Base-by-base conservation (phyloP, 2,888 invertebrate genomes). In the Philhelius pedissequus region DNA sequence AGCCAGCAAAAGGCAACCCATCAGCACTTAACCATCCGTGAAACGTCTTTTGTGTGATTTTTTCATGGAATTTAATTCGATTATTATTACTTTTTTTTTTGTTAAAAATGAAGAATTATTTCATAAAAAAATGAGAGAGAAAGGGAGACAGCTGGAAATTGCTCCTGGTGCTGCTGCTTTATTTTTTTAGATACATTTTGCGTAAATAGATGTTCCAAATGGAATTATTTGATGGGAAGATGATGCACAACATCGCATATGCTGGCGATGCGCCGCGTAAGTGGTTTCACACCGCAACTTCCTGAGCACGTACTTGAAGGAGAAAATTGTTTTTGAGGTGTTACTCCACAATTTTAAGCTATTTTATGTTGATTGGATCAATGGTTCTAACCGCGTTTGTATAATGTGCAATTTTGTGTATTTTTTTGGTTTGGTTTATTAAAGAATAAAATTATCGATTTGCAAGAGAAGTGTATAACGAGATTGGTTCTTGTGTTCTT, bases 31-130 rank as follows among this genome's bases (percentile, higher is more conserved):
- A 71, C 86, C 86, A 64, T 73, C 84, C 84, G 71, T 81, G 77
- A 81, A 86, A 77, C 76, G 76, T 81, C 81, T 86, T 81, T 86
- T 86, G 76, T 86, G 62, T 77, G 81, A 86, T 86, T 86, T 86
- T 77, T 86, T 77, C 69, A 86, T 81, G 86, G 86, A 86, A 86
- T 86, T 81, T 86, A 86, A 86, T 86, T 86, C 86, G 86, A 86
- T 86, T 86, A 86, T 73, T 80, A 60, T 40, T 68, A n/a, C 27
- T 52, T 52, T 25, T 38, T 13, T 38, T 15, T 9, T 13, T 40
- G 25, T 32, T 40, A 56, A 43, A 22, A 54, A 35, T 35, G 11
- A 40, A 20, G 15, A n/a, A 25, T 38, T 58, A 38, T 38, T 38
- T 38, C n/a, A 2, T 13, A 18, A 20, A 56, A 56, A 35, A 22